Base-by-base conservation (phyloP, 2,888 invertebrate genomes). In the Clepsis dumicolana region DNA sequence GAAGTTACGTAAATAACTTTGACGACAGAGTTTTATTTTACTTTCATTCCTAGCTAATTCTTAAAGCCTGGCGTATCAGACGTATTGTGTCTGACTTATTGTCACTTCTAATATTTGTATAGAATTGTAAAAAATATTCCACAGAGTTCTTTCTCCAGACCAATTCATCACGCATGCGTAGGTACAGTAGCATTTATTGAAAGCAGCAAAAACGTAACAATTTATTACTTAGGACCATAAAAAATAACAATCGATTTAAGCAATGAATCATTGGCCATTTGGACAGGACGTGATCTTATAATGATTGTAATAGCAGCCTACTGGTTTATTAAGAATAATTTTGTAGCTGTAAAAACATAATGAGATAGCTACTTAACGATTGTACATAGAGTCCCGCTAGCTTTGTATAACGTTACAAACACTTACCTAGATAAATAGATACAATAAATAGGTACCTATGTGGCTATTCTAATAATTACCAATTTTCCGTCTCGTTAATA, bases 191-290 rank as follows among this genome's bases (percentile, higher is more conserved):
- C 53, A 50, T 44, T 35, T 27, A 44, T 53, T 27, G 38, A 41
- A 24, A 32, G 35, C 3, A 12, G 44, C 27, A 65, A 65, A 65
- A 60, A 60, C 27, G 14, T 8, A 32, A 18, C 41, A 21, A 50
- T 52, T 52, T 60, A 59, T 24, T 60, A 52, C 38, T 60, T 60
- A 53, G 16, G 7, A 7, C 21, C 29, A 44, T 44, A 65, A 65
- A 65, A 65, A 74, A 70, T 70, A 73, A 53, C 59, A 65, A 70
- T 70, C 75, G 75, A 74, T 77, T 74, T 75, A 72, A 74, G 71
- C 75, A 75, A 69, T 80, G 80, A 80, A 73, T 81, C 81, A 80
- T 73, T 63, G 67, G 72, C 72, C 70, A 72, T 74, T 75, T 73
- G 73, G 70, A 70, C 67, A 41, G 71, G 52, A 79, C 77, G 75